Conservation (phyloP, 2,113 vertebrate species). For the Lasiurus borealis region DNA sequence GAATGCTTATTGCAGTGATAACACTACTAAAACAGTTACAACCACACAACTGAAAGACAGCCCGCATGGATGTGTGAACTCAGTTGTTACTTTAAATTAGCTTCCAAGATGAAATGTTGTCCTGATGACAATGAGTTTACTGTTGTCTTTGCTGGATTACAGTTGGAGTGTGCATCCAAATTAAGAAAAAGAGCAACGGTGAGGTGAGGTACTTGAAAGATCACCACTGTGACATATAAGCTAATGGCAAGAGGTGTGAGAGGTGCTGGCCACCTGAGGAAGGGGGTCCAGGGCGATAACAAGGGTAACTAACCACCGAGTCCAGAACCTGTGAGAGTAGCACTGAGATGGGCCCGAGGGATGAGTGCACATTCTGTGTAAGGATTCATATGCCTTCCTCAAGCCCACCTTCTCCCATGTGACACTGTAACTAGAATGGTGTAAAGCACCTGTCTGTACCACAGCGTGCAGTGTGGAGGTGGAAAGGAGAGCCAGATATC, state of each 20-base stretch:
- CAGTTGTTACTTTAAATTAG: neutral
- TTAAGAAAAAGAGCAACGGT: neutral
- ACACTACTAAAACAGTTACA: neutral
- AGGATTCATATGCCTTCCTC: neutral
- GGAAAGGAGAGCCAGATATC: constrained; percentile 24
- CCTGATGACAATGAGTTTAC: neutral
- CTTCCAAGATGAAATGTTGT: neutral
- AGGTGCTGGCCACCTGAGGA: neutral
- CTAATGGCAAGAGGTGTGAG: neutral
- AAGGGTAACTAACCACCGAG: neutral
- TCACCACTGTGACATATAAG: neutral
- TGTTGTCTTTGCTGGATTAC: neutral
- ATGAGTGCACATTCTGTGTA: neutral
- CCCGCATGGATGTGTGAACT: neutral
- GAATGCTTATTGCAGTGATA: neutral
- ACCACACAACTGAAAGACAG: neutral
- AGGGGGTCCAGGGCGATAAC: neutral
- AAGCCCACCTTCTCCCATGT: neutral
- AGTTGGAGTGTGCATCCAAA: neutral
- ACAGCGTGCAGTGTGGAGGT: neutral
- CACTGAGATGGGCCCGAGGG: neutral
- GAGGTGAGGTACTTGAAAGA: neutral
- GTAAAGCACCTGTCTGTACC: neutral
- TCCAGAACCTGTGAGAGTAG: neutral
- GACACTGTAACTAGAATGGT: neutral